Conservation (phyloP, 2,888 invertebrate species). For the Zaprionus bogoriensis region DNA sequence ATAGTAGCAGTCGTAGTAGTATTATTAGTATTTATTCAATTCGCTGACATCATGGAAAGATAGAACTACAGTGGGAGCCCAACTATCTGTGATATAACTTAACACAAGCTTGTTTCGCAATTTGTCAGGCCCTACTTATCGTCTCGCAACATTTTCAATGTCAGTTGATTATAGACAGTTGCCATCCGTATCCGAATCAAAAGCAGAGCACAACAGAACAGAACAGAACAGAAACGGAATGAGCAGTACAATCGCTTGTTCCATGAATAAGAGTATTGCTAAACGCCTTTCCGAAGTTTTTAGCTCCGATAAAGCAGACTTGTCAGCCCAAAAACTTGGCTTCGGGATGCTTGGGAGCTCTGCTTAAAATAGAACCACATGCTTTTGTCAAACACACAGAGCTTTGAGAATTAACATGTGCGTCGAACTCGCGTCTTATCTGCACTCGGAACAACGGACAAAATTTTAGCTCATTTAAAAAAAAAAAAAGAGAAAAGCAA, state of each 20-base stretch:
- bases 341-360: slow-evolving; percentile 13
- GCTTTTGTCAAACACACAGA: slow-evolving; percentile 41
- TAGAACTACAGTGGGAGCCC: not conserved
- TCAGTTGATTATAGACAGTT: slow-evolving; percentile 51
- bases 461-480: slow-evolving; percentile 11
- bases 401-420: slow-evolving; percentile 45
- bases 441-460: slow-evolving; percentile 3
- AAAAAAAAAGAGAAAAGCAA: slow-evolving; percentile 6
- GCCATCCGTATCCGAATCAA: slow-evolving; percentile 26
- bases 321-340: not conserved
- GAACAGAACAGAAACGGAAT: slow-evolving; percentile 12
- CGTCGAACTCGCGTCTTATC: slow-evolving; percentile 29
- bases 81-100: not conserved
- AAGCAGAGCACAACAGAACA: slow-evolving; percentile 18
- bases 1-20: no score
- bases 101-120: slow-evolving; percentile 36
- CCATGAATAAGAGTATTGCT: slow-evolving; percentile 25
- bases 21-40: not conserved
- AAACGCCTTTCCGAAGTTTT: slow-evolving; percentile 52
- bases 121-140: slow-evolving; percentile 36
- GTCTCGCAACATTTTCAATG: slow-evolving; percentile 45
- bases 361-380: slow-evolving; percentile 38
- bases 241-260: not conserved
- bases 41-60: slow-evolving; percentile 34
- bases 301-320: slow-evolving; percentile 35